These are phyloP conservation scores for Toxostoma redivivum DNA, from an alignment of 2,113 vertebrate genomes.

Conservation along the genomic window DNA sequence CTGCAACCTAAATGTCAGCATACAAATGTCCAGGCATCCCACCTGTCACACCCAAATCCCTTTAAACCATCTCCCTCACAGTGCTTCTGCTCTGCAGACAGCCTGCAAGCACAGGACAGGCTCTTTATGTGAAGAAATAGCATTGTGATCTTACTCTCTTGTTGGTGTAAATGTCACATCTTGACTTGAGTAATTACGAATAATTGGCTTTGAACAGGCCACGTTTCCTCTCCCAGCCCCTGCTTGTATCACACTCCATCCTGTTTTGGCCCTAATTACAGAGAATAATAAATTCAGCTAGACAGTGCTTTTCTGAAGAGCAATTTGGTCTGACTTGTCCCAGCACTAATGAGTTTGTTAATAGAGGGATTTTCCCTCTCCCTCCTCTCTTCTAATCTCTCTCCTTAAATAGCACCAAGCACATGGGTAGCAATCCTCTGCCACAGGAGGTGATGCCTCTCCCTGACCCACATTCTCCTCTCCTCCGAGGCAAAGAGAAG, in stretches of 20 bases:
- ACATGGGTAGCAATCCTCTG: neutral
- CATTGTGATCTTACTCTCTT: neutral
- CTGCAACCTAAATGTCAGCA: neutral
- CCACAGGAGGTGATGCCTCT: neutral
- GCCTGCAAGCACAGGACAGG: neutral
- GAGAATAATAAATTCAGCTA: constrained; percentile 29
- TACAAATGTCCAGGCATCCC: neutral
- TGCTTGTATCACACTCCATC: constrained; percentile 1
- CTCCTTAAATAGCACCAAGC: constrained; percentile 30
- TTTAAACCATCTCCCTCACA: neutral
- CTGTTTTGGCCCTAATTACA: constrained; percentile 39
- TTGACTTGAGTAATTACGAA: neutral
- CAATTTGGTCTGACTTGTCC: constrained; percentile 21
- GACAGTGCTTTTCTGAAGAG: constrained; percentile 23
- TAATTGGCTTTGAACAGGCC: neutral
- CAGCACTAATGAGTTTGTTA: constrained; percentile 51
- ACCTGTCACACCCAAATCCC: neutral
- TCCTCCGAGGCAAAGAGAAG: neutral
- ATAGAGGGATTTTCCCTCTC: constrained; percentile 35
- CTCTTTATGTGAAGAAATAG: neutral
- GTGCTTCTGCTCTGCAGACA: neutral
- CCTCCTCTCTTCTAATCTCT: neutral
- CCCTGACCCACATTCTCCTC: neutral
- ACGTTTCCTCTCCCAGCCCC: neutral
- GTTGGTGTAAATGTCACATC: neutral